Base-by-base conservation (phyloP, 2,113 vertebrate genomes). In the Epinephelus cyanopodus region DNA sequence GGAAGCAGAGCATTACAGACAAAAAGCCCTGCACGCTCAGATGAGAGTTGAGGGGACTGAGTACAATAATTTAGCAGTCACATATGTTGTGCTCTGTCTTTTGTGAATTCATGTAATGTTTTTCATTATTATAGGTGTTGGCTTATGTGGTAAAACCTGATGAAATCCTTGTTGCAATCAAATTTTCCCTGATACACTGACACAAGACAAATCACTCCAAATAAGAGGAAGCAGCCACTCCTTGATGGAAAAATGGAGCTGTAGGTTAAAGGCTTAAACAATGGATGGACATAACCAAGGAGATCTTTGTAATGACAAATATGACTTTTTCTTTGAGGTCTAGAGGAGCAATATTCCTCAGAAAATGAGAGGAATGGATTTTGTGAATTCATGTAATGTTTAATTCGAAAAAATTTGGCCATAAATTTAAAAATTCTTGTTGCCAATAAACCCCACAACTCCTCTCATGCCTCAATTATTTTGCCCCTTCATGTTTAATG, bases 1-100 rank as follows among this genome's bases (percentile, higher is more conserved):
- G 81, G 74, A 66, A 74, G 83, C 79, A 91, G 60, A 82, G 75
- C 6, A 11, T n/a, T 65, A 17, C 11, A 25, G 14, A 52, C 13
- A 54, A 65, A 70, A 45, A 29, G 14, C 17, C 6, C 39, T 56
- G 27, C 65, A 25, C 14, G 53, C 19, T 42, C 3, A 9, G 7
- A 3, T 57, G 17, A 42, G 6, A 65, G 39, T 29, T 3, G 0
- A 18, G 4, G 5, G 23, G 4, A 54, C 14, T 53, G 39, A 48
- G 10, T 33, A 19, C 5, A 25, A 47, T 66, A 2, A 48, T 47
- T n/a, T 23, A 37, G 29, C 19, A 50, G 10, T 15, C 17, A 29
- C n/a, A 45, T 4, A 42, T 79, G 4, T 42, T 42, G 5, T 39
- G 29, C 47, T 67, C 2, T 53, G 9, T 47, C 29, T 60, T 33